Percentiles rank a stretch among this genome's conserved stretches.
Conservation (phyloP, 2,113 vertebrate genomes). For the Anas platyrhynchos region DNA sequence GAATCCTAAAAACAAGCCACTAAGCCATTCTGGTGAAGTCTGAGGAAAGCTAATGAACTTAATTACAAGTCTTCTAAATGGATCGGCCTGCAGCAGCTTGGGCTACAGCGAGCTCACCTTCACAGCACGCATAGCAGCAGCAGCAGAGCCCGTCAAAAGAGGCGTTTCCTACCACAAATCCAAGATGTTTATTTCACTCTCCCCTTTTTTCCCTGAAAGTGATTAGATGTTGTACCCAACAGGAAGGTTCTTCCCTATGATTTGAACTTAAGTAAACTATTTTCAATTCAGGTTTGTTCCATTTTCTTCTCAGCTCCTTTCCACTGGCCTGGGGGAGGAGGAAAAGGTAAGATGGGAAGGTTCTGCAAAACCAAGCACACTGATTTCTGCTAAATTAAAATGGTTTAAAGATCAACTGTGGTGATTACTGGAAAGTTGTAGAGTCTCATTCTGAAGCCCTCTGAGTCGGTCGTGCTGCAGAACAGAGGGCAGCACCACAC, state of each 20-base stretch:
- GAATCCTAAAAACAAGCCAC: not conserved
- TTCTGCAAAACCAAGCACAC: not conserved
- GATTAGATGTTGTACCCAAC: not conserved
- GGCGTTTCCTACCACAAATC: not conserved
- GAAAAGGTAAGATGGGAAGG: accelerated
- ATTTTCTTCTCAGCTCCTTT: not conserved
- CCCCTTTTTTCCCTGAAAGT: not conserved
- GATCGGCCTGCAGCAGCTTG: not conserved
- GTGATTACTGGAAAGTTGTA: not conserved
- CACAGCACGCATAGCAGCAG: not conserved
- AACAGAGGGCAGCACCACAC: not conserved
- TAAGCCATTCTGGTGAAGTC: not conserved
- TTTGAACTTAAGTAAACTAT: not conserved
- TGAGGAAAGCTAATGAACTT: not conserved
- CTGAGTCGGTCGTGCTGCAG: not conserved
- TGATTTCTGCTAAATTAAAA: not conserved
- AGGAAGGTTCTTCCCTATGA: not conserved
- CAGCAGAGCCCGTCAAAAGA: not conserved
- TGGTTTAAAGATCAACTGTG: not conserved
- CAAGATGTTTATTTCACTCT: not conserved
- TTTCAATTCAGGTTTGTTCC: not conserved
- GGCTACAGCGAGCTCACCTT: not conserved
- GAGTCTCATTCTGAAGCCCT: no score
- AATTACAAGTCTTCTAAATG: not conserved
- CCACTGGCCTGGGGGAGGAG: not conserved